Base-by-base conservation (phyloP, 2,888 invertebrate genomes). In the Scaptodrosophila latifasciaeformis region DNA sequence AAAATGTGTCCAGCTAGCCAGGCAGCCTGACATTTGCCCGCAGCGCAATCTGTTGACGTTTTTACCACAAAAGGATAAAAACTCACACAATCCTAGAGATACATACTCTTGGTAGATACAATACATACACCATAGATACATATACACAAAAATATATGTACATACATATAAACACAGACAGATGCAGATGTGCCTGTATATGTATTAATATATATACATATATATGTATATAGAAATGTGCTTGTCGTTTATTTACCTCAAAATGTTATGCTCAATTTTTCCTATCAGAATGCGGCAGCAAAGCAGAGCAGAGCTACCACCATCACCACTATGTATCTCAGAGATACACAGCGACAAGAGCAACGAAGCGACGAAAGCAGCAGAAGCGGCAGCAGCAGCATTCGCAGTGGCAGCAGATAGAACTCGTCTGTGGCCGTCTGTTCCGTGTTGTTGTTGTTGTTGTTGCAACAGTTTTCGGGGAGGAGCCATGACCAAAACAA, bases 401-500 rank as follows among this genome's bases (percentile, higher is more conserved):
- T n/a, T n/a, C n/a, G n/a, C n/a, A n/a, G n/a, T n/a, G n/a, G 5
- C 5, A 27, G 27, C 27, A 9, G 5, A 6, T 5, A 27, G 5
- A 9, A 27, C 27, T 5, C 27, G 9, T 9, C 5, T 5, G 9
- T 27, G 9, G 37, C 15, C 37, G 37, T 17, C 15, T 13, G 30
- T 10, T 34, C 21, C 40, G 17, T 12, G 12, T 39, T 27, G 13
- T 37, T 19, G 47, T 47, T 37, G 7, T n/a, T 10, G 19, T 37
- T 37, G 37, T 35, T 18, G 39, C 51, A 39, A 13, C 35, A 39
- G 17, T 30, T 42, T 46, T 58, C 51, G 58, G 78, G 81, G 78
- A 75, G 78, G 78, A 80, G 70, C 70, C 54, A 76, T 37, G 54
- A 40, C 50, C 31, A 31, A n/a, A n/a, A n/a, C n/a, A n/a, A 24